Conservation (phyloP, 2,113 vertebrate species). For the Lutjanus erythropterus region DNA sequence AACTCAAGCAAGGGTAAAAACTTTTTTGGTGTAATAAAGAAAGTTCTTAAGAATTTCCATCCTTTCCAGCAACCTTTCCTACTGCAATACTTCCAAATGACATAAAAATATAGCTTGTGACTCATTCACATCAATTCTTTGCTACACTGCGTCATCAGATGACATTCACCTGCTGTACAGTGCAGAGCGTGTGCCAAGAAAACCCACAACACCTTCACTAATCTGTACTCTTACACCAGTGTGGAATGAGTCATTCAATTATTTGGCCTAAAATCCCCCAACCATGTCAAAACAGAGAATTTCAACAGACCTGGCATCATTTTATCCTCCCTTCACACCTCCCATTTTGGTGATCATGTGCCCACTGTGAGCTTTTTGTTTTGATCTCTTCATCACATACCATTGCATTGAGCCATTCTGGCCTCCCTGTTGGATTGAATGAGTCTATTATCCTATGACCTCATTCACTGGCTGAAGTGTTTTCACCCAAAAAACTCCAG, state of each 20-base stretch:
- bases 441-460: constrained; percentile 44
- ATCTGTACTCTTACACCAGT: background rate
- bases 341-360: background rate
- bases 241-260: background rate
- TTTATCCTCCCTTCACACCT: constrained; percentile 2
- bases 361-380: background rate
- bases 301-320: background rate
- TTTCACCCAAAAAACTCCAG: constrained; percentile 31
- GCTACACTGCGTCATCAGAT: background rate
- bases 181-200: background rate
- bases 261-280: background rate
- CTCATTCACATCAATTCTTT: background rate
- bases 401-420: constrained; percentile 7
- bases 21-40: no score
- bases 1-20: no score
- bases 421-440: constrained; percentile 15
- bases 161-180: background rate
- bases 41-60: no score
- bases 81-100: no score
- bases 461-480: constrained; percentile 46
- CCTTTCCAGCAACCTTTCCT: no score
- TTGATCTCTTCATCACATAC: constrained; percentile 21
- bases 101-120: no score
- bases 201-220: background rate
- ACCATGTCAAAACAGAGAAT: constrained; percentile 31